Evolutionary conservation across 1,140 invertebrate species (phyloP).

Genomic region (Ips typographus): DNA sequence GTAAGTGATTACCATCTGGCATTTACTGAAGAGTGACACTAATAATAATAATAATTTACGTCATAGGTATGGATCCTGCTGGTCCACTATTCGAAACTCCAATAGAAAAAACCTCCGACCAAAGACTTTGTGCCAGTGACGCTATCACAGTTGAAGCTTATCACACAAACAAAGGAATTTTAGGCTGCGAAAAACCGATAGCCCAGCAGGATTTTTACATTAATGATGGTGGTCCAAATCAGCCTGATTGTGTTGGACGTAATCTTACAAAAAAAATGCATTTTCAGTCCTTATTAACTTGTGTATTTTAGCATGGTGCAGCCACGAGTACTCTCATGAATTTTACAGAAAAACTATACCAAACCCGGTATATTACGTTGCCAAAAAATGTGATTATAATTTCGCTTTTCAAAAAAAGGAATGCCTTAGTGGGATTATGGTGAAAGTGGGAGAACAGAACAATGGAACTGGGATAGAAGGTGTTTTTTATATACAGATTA

Average conservation of each 20-base stretch:
- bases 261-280: neutral
- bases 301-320: conserved; percentile 34
- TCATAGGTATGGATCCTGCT: conserved; percentile 66
- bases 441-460: conserved; percentile 10
- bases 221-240: conserved; percentile 73
- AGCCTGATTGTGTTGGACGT: conserved; percentile 70
- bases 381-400: conserved; percentile 9
- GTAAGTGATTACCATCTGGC: conserved; percentile 4
- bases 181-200: conserved; percentile 70
- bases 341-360: conserved; percentile 30
- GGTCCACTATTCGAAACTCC: conserved; percentile 49
- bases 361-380: conserved; percentile 6
- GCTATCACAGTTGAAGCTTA: conserved; percentile 88
- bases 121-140: conserved; percentile 57
- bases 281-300: neutral
- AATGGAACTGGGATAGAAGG: neutral
- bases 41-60: neutral
- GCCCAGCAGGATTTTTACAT: conserved; percentile 87
- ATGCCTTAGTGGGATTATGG: too few species aligned
- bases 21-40: conserved; percentile 36
- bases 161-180: conserved; percentile 80
- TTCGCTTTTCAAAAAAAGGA: too few species aligned
- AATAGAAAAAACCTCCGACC: conserved; percentile 6
- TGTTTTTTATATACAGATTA: neutral
- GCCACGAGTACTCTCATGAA: conserved; percentile 31